phyloP scores from a whole-genome alignment of 2,797 vertebrate genomes.

The Florisuga fusca region DNA sequence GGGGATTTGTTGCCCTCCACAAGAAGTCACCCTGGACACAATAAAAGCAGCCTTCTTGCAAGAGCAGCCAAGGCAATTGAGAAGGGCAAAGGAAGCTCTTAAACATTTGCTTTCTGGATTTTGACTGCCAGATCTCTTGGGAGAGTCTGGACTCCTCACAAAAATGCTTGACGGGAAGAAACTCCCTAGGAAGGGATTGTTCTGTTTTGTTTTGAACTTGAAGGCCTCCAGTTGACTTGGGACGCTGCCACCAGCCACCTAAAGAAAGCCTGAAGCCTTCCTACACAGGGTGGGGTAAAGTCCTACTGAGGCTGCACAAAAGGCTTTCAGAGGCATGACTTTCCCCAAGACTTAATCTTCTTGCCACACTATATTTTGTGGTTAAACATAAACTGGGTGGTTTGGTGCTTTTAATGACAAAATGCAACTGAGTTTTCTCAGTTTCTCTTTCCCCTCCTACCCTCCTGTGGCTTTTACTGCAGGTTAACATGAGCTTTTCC shows the following conservation, averaged over 20 bases:
- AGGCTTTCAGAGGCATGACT: background rate
- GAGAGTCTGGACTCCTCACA: slow-evolving; percentile 33
- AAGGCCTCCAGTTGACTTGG: slow-evolving; percentile 45
- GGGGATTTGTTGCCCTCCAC: background rate
- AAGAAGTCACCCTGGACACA: background rate
- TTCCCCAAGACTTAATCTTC: background rate
- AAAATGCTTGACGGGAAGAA: slow-evolving; percentile 59
- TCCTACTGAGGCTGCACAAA: background rate
- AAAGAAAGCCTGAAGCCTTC: slow-evolving; percentile 13
- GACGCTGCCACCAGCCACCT: slow-evolving; percentile 10
- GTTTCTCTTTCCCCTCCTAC: background rate
- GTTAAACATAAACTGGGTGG: background rate
- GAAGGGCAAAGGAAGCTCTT: background rate
- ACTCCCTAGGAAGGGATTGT: slow-evolving; percentile 39
- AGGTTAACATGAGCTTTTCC: background rate
- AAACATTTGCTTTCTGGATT: slow-evolving; percentile 7
- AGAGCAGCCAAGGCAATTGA: background rate
- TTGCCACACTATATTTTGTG: background rate
- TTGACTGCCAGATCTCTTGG: slow-evolving; percentile 43
- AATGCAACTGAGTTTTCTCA: background rate
- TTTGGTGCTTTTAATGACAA: slow-evolving; percentile 14
- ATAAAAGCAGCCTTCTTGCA: background rate
- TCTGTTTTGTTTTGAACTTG: slow-evolving; percentile 46
- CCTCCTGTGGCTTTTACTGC: background rate
- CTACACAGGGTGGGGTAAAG: background rate